Base-by-base conservation (phyloP, 1,140 invertebrate genomes). In the Ceratina australensis region DNA sequence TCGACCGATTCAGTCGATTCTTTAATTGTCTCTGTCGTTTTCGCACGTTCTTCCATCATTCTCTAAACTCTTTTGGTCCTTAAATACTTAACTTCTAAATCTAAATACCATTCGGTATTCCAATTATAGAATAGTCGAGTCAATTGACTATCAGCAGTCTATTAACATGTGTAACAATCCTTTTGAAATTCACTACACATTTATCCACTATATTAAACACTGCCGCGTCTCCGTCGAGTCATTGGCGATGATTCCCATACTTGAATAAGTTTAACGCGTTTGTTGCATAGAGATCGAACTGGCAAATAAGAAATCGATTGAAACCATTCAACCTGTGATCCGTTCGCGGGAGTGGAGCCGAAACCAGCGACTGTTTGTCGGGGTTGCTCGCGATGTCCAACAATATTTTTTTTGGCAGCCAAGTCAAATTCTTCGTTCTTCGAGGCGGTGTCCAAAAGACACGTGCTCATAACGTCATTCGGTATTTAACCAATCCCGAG, bases 391-490 rank as follows among this genome's bases (percentile, higher is more conserved):
- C 80, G 69, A 67, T 83, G 79, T 79, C 64, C 73, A 78, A 82
- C 72, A 83, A 85, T 71, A 81, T 87, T 86, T 88, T 86, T 88
- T 88, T 87, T 87, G 85, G 85, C 87, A 82, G 22, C 66, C 71
- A 80, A 86, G 80, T 80, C 63, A 86, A 87, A 88, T 89, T 87
- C 81, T 86, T 86, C 61, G 72, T 78, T 52, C 20, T 22, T 78
- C 77, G 64, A 89, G 88, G 89, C 88, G 89, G 84, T 79, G 63
- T 81, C 67, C 52, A 69, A 75, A 73, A 84, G 78, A 86, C 88
- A 88, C 88, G 87, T 88, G 88, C 86, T 87, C 73, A 64, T 59
- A 50, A 84, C 88, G 87, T 89, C 88, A 87, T 57, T 64, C 20
- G 12, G 3, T 16, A 8, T 33, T 52, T 22, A 50, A 72, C 86